Evolutionary conservation across 1,140 invertebrate genomes (phyloP).

Genomic region (silkworm (Bombyx mori)): ASM3026992v2 NC_085117.1:3184001-3184500

Average conservation of each 20-base stretch:
- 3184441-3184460: no score
- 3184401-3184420: no score
- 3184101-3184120: slow-evolving; percentile 25
- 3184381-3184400: not conserved
- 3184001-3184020: no score
- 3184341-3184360: slow-evolving; percentile 5
- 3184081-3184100: slow-evolving; percentile 20
- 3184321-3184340: slow-evolving; percentile 9
- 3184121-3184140: slow-evolving; percentile 9
- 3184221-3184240: slow-evolving; percentile 22
- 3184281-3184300: slow-evolving; percentile 21
- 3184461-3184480: no score
- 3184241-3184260: slow-evolving; percentile 8
- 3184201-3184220: slow-evolving; percentile 26
- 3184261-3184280: slow-evolving; percentile 22
- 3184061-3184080: slow-evolving; percentile 18
- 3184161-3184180: slow-evolving; percentile 30
- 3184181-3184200: slow-evolving; percentile 32
- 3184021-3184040: not conserved
- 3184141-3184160: slow-evolving; percentile 42
- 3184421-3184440: no score
- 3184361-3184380: not conserved
- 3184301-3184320: slow-evolving; percentile 13
- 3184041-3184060: slow-evolving; percentile 36
- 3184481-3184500: no score